These are phyloP conservation scores for Sylvilagus floridanus DNA, from an alignment of 2,797 vertebrate species.

Conservation along the genomic window DNA sequence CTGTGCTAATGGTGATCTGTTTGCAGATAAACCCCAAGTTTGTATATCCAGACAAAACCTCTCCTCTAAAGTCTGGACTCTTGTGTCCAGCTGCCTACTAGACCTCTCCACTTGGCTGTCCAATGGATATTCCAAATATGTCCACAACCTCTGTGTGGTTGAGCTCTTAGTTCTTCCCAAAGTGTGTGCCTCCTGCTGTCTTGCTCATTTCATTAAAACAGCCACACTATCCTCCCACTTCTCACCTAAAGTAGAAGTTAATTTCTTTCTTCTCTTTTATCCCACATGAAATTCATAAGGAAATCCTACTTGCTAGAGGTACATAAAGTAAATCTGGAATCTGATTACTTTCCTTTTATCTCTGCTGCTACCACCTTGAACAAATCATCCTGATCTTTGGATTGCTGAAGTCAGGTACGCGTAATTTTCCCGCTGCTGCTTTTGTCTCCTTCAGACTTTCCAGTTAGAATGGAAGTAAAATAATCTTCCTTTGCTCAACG, in stretches of 20 bases:
- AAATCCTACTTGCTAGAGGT: neutral
- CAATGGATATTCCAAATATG: neutral
- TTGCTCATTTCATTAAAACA: neutral
- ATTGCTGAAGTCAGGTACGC: neutral
- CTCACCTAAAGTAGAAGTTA: neutral
- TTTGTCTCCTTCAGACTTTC: neutral
- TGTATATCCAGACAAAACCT: neutral
- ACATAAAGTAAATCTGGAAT: neutral
- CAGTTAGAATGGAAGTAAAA: neutral
- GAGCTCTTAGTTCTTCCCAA: neutral
- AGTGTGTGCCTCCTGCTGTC: neutral
- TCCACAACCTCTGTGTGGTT: neutral
- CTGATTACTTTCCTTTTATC: neutral
- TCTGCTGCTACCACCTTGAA: neutral
- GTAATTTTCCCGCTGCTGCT: neutral
- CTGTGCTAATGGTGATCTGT: neutral
- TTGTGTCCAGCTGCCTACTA: neutral
- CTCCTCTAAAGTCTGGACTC: neutral
- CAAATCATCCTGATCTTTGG: neutral
- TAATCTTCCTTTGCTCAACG: too few relatives aligned
- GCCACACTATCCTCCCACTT: neutral
- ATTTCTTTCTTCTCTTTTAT: neutral
- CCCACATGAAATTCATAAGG: neutral
- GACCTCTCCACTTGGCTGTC: neutral
- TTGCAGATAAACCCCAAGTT: neutral